phyloP scores from a whole-genome alignment of 2,888 invertebrate species.

The Macroteleia sp. region DNA sequence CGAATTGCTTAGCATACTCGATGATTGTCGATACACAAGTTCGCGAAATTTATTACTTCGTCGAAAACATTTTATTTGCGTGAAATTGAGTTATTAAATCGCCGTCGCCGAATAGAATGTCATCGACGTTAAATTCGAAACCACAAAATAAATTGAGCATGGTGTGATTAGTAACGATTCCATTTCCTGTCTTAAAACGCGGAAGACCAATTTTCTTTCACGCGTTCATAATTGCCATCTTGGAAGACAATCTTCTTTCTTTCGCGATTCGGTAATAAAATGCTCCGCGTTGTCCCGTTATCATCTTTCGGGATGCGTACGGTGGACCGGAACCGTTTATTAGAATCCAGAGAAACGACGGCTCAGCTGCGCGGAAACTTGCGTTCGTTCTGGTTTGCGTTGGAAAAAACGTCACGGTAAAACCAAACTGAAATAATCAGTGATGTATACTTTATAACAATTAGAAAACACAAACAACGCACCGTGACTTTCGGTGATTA shows the following conservation, averaged over 20 bases:
- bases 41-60: neutral
- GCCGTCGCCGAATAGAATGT: constrained; percentile 12
- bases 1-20: constrained; percentile 1
- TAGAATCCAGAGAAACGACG: constrained; percentile 64
- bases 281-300: constrained; percentile 67
- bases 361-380: constrained; percentile 64
- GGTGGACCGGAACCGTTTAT: constrained; percentile 69
- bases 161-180: constrained; percentile 58
- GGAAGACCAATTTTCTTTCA: constrained; percentile 60
- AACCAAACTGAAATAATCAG: constrained; percentile 46
- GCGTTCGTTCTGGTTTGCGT: constrained; percentile 52
- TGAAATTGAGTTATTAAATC: constrained; percentile 46
- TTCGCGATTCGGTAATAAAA: constrained; percentile 68
- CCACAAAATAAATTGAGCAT: constrained; percentile 62
- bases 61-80: neutral
- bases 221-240: constrained; percentile 62
- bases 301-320: constrained; percentile 66
- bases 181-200: constrained; percentile 60
- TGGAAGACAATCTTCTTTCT: constrained; percentile 64
- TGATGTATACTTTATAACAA: constrained; percentile 57
- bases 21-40: neutral
- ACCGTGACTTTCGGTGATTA: constrained; percentile 48
- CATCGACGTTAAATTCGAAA: constrained; percentile 41
- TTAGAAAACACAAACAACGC: constrained; percentile 55
- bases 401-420: constrained; percentile 50